A percentile compares a stretch with the other conserved stretches of the same genome.
Evolutionary conservation across 2,797 vertebrate genomes (phyloP).

Genomic region (Oryzias dopingdopingensis): DNA sequence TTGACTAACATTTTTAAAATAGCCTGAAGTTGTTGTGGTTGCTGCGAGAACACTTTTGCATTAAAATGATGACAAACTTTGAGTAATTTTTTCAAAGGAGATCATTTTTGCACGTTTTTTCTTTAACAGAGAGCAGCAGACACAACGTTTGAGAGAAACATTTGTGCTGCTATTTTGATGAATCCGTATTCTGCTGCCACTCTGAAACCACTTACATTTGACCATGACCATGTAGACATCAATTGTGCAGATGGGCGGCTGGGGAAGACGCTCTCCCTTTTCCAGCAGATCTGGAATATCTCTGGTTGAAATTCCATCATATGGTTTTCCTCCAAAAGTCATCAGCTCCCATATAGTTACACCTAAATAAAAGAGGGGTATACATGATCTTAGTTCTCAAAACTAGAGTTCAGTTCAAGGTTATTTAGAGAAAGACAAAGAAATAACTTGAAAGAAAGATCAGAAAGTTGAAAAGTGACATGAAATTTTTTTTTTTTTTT

Average conservation of each 20-base stretch:
- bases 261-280: constrained; percentile 95
- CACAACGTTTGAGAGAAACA: background rate
- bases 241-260: constrained; percentile 97
- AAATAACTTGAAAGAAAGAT: constrained; percentile 1
- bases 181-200: background rate
- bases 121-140: background rate
- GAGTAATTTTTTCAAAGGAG: too few species aligned
- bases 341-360: constrained; percentile 99
- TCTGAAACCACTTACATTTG: constrained; percentile 84
- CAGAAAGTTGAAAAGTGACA: background rate
- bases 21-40: too few species aligned
- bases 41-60: too few species aligned
- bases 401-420: background rate
- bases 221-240: constrained; percentile 99
- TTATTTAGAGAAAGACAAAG: constrained; percentile 2
- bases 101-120: too few species aligned
- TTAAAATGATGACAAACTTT: too few species aligned
- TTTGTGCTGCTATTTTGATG: constrained; percentile 1
- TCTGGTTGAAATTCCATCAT: constrained; percentile 93
- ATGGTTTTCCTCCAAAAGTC: constrained; percentile 98
- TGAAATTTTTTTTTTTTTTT: too few species aligned
- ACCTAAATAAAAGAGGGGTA: constrained; percentile 69
- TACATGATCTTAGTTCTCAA: background rate
- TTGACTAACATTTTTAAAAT: too few species aligned
- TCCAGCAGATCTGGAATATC: constrained; percentile 97